Percentiles rank a stretch among this genome's conserved stretches.
phyloP scores from a whole-genome alignment of 37 sponge, comb jelly and placozoan species.

The Cliona cf. orientalis region DNA sequence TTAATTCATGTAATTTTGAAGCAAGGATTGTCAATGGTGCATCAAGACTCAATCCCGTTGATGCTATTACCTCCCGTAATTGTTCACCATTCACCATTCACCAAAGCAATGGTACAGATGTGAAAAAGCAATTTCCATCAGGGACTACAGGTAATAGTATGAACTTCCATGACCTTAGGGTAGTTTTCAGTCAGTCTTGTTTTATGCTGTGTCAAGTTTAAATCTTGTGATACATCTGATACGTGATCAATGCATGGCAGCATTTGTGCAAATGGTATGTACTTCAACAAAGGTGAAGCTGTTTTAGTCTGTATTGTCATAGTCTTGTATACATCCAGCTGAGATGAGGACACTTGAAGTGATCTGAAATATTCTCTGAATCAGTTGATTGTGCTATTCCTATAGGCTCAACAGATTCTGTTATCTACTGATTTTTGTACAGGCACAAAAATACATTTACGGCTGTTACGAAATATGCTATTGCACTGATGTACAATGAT shows the following conservation, averaged over 20 bases:
- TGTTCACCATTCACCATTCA: too few species aligned
- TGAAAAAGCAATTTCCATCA: conserved; percentile 32
- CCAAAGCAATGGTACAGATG: conserved; percentile 25
- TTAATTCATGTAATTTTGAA: conserved; percentile 1
- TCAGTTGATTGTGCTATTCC: too few species aligned
- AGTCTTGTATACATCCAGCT: too few species aligned
- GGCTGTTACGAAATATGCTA: neutral
- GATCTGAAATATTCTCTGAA: too few species aligned
- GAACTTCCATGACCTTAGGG: neutral
- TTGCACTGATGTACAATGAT: conserved; percentile 6
- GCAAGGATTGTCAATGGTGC: neutral
- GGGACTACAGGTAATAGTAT: neutral
- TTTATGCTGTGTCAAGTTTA: too few species aligned
- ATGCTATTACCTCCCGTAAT: neutral
- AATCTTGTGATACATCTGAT: neutral
- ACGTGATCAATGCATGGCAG: neutral
- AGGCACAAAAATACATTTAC: too few species aligned
- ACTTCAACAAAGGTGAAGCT: too few species aligned
- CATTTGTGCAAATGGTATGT: neutral
- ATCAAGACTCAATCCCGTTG: neutral
- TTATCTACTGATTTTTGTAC: too few species aligned
- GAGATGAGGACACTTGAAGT: too few species aligned
- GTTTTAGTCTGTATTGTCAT: too few species aligned
- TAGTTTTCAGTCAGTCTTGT: neutral
- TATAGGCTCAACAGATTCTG: too few species aligned